Evolutionary conservation across 2,113 vertebrate species (phyloP), one percentile per base, ranked within the genome.

Genomic region (Anarrhichthys ocellatus): DNA sequence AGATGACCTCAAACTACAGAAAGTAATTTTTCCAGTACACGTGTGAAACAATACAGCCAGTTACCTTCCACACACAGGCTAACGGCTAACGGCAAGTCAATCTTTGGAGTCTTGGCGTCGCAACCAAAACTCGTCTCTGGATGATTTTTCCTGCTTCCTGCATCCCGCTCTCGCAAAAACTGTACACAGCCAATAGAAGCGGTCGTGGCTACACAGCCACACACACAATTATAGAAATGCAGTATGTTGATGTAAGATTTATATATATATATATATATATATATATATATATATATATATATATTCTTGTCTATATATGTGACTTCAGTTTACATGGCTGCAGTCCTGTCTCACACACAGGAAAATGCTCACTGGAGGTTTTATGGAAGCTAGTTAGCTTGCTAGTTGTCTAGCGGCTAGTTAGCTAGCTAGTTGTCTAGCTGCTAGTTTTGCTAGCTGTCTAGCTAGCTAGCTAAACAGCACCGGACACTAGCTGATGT

Each of bases 191-290:
- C 78, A 54, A 73, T 11, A 80, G 46, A 77, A 84, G 80, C 62
- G 42, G 22, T 11, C 10, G 59, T 24, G 85, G 78, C 76, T 24
- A 38, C 46, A 9, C 7, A 66, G 72, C 70, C 89, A 72, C 65
- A 59, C 54, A 73, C 29, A 88, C 73, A 84, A 48, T 54, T 68
- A 70, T 50, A 88, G 76, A 80, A 74, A 90, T 20, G 80, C 63
- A 73, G 75, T 73, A 62, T 85, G 69, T 85, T 69, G 77, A 62
- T 80, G 69, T 77, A 72, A 78, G 56, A 62, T 67, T 65, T 24
- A 78, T 69, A 71, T 69, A 81, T 64, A 54, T 87, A 71, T 83
- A 69, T 85, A 81, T 64, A 54, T 87, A 71, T 83, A 69, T 85
- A 81, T 67, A 54, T 87, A 71, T 83, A 69, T 85, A 81, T 67